Conservation (phyloP, 1,140 invertebrate genomes). For the Paramacrobiotus metropolitanus region DNA sequence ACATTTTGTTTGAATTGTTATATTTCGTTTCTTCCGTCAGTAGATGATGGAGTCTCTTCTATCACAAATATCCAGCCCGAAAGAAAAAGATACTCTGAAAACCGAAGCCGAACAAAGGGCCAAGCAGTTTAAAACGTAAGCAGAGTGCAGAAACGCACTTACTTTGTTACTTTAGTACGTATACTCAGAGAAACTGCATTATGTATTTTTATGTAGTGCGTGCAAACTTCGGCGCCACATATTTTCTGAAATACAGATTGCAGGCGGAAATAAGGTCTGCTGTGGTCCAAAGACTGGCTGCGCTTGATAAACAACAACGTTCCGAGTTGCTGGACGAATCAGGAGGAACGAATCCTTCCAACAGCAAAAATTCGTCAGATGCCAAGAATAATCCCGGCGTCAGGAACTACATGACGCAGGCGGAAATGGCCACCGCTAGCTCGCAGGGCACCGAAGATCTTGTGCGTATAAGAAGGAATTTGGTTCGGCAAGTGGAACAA, state of each 20-base stretch:
- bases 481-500: constrained; percentile 58
- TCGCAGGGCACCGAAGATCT: constrained; percentile 54
- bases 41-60: background rate
- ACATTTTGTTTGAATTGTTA: background rate
- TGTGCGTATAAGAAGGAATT: constrained; percentile 49
- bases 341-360: background rate
- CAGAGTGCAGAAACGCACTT: too few species aligned
- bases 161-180: too few species aligned
- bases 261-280: background rate
- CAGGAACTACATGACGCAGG: background rate
- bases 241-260: background rate
- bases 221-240: background rate
- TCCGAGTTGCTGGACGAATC: background rate
- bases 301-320: background rate
- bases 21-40: background rate
- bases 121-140: constrained; percentile 3
- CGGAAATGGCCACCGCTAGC: constrained; percentile 12
- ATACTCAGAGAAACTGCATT: too few species aligned
- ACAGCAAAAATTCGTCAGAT: too few species aligned
- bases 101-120: background rate
- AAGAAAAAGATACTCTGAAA: background rate
- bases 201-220: background rate
- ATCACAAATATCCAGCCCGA: background rate
- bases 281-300: background rate
- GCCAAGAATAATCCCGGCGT: too few species aligned